Evolutionary conservation across 2,888 invertebrate genomes (phyloP), one percentile per base, ranked within the genome.

Genomic region (Abrostola tripartita): DNA sequence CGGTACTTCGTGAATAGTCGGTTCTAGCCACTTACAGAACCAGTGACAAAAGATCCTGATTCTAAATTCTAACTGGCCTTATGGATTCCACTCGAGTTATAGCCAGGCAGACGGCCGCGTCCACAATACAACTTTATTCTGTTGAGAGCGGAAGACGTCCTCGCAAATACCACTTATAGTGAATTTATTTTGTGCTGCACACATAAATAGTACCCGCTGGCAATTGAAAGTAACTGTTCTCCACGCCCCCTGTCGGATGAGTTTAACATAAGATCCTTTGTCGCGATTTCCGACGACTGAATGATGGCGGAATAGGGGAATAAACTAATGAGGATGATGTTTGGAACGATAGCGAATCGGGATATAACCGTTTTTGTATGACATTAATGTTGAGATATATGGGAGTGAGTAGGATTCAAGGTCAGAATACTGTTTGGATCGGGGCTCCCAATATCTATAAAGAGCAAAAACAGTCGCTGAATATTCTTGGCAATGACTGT

Each of bases 121-220:
- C 35, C 51, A 42, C 57, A 58, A 56, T 69, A 57, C 52, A 70
- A 70, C 71, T 70, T 61, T 57, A 70, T 61, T 49, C 44, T 44
- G 50, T 44, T 62, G 60, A 37, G 65, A 78, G 70, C 81, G 78
- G 81, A 82, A 81, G 81, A 81, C 78, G 81, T 65, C 68, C 82
- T 85, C 88, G 82, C 91, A 90, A 91, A 91, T 89, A 90, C 88
- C 88, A 89, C 89, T 91, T 90, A 88, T 85, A 85, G 80, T 79
- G 79, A 92, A 92, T 92, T 90, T 92, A 93, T 92, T 88, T 88
- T 85, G 82, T 81, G 76, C 81, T 82, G 82, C 79, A 77, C 85
- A 86, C 90, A 90, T 92, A 93, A 91, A 93, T 92, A 91, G 71
- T 68, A 79, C 54, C 60, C 67, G 60, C 78, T 76, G 82, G 86